These are phyloP conservation scores for Agapostemon virescens DNA, from an alignment of 2,888 invertebrate species.

Conservation along the genomic window DNA sequence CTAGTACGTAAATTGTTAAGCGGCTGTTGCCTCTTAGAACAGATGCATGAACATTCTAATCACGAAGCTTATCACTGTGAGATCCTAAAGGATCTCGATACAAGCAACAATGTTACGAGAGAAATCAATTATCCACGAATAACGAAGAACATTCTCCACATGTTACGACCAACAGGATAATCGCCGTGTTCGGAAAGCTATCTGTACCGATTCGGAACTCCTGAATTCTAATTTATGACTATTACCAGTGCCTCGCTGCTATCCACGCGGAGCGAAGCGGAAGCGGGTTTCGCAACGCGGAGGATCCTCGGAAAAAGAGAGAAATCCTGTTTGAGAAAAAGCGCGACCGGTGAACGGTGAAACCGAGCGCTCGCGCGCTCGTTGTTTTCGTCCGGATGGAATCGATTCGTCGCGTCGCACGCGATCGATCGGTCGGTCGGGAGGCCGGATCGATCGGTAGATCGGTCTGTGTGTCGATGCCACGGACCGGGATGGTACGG, in stretches of 20 bases:
- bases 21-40: no score
- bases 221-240: background rate
- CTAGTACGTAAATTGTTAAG: no score
- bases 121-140: no score
- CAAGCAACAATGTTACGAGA: no score
- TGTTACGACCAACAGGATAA: no score
- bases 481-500: background rate
- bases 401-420: slow-evolving; percentile 12
- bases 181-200: no score
- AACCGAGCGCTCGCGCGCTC: slow-evolving; percentile 32
- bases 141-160: no score
- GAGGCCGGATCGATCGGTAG: slow-evolving; percentile 45
- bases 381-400: slow-evolving; percentile 23
- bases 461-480: slow-evolving; percentile 20
- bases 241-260: background rate
- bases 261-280: background rate
- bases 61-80: no score
- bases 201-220: no score
- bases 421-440: slow-evolving; percentile 26
- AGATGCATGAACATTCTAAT: no score
- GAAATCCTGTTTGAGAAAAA: slow-evolving; percentile 34
- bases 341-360: slow-evolving; percentile 26
- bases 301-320: slow-evolving; percentile 29
- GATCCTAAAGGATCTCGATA: no score
- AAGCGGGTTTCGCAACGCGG: background rate